phyloP scores from a whole-genome alignment of 2,113 vertebrate species.

The Oryzias woworae region DNA sequence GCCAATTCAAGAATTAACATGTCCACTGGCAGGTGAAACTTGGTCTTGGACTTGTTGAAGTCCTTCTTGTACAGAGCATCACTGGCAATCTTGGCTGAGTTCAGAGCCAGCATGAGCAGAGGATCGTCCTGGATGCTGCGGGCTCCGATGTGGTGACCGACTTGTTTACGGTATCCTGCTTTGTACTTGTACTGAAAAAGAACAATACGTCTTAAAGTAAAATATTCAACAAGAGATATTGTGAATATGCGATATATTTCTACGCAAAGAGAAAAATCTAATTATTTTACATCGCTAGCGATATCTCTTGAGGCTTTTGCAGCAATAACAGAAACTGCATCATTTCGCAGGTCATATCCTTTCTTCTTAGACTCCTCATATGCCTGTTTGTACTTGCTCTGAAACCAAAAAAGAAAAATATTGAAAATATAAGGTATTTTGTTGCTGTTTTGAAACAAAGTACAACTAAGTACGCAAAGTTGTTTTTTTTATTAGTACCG shows the following conservation, averaged over 20 bases:
- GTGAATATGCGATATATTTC: background rate
- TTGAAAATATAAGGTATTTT: background rate
- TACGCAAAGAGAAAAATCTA: background rate
- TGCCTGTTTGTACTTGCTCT: slow-evolving; percentile 89
- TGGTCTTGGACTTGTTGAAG: slow-evolving; percentile 86
- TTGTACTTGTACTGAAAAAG: slow-evolving; percentile 75
- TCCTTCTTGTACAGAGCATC: slow-evolving; percentile 88
- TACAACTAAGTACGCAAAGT: no score
- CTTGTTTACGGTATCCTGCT: slow-evolving; percentile 82
- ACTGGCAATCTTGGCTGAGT: slow-evolving; percentile 87
- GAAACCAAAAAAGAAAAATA: slow-evolving; percentile 19
- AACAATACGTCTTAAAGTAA: background rate
- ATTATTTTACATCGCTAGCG: slow-evolving; percentile 80
- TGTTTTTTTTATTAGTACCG: no score
- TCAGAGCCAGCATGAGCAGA: slow-evolving; percentile 82
- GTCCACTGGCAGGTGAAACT: slow-evolving; percentile 82
- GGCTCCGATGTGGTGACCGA: slow-evolving; percentile 87
- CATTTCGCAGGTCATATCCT: slow-evolving; percentile 83
- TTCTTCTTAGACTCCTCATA: slow-evolving; percentile 87
- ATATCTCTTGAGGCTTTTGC: slow-evolving; percentile 86
- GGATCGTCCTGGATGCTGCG: slow-evolving; percentile 81
- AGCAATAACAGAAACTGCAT: slow-evolving; percentile 84
- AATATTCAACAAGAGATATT: background rate
- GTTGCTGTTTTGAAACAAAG: no score
- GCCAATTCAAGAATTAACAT: slow-evolving; percentile 82